Evolutionary conservation across 2,888 invertebrate species (phyloP).

Genomic region (Diploptera punctata): DNA sequence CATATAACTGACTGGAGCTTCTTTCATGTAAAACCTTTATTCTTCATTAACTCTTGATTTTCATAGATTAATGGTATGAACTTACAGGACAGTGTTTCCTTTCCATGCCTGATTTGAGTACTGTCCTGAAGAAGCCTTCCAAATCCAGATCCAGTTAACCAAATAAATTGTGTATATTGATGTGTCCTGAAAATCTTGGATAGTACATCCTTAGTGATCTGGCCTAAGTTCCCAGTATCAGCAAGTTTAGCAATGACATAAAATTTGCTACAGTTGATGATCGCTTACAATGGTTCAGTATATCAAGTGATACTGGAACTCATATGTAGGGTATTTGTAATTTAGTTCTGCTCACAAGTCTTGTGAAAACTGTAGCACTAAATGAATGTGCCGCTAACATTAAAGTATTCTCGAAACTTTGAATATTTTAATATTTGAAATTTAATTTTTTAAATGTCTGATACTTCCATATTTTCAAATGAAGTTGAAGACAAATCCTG

Average conservation of each 20-base stretch:
- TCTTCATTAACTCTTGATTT: constrained; percentile 8
- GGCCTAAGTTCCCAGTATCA: neutral
- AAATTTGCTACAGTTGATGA: too few relatives aligned
- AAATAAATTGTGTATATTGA: neutral
- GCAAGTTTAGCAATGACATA: too few relatives aligned
- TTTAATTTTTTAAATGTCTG: too few relatives aligned
- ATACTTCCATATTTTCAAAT: too few relatives aligned
- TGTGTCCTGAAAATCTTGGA: neutral
- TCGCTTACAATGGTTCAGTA: neutral
- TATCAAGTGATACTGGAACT: neutral
- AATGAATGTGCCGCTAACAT: too few relatives aligned
- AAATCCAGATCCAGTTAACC: constrained; percentile 1
- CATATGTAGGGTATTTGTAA: neutral
- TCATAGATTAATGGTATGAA: constrained; percentile 17
- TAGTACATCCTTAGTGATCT: neutral
- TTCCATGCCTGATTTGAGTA: neutral
- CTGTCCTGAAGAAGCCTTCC: constrained; percentile 17
- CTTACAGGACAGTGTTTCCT: constrained; percentile 6
- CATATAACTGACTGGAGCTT: neutral
- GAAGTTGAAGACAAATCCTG: too few relatives aligned
- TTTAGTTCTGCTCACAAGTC: too few relatives aligned
- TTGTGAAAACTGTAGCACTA: too few relatives aligned
- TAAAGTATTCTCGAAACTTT: too few relatives aligned
- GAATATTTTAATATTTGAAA: too few relatives aligned
- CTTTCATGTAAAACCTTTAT: constrained; percentile 20